These are phyloP conservation scores for Cistogaster globosa DNA, from an alignment of 2,888 invertebrate genomes.

Conservation along the genomic window DNA sequence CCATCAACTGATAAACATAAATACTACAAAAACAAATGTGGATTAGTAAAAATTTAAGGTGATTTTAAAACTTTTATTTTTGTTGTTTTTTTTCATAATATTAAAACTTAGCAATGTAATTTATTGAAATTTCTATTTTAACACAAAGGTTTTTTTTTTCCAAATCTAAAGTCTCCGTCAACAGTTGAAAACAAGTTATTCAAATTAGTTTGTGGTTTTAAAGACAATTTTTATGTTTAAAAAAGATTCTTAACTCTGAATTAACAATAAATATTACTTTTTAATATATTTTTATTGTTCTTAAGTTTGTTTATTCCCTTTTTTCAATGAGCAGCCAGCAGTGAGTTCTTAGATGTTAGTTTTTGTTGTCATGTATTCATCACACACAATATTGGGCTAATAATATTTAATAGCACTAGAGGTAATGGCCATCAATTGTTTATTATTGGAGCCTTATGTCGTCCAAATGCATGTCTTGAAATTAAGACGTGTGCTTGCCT, in stretches of 20 bases:
- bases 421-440: no score
- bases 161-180: conserved; percentile 7
- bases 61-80: not conserved
- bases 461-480: no score
- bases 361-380: not conserved
- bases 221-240: conserved; percentile 11
- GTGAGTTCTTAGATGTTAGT: not conserved
- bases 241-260: conserved; percentile 45
- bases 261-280: conserved; percentile 51
- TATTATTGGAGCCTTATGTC: no score
- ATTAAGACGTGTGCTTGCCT: no score
- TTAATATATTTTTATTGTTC: not conserved
- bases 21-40: conserved; percentile 34
- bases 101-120: not conserved
- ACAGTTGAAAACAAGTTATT: conserved; percentile 59
- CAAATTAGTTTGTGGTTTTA: conserved; percentile 54
- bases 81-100: not conserved
- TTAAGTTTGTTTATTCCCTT: not conserved
- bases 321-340: not conserved
- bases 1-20: not conserved
- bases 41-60: conserved; percentile 65
- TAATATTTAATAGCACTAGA: no score
- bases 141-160: conserved; percentile 14
- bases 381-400: no score
- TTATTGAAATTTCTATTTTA: conserved; percentile 19